Base-by-base conservation (phyloP, 2,797 vertebrate species). In the Megaceryle alcyon region DNA sequence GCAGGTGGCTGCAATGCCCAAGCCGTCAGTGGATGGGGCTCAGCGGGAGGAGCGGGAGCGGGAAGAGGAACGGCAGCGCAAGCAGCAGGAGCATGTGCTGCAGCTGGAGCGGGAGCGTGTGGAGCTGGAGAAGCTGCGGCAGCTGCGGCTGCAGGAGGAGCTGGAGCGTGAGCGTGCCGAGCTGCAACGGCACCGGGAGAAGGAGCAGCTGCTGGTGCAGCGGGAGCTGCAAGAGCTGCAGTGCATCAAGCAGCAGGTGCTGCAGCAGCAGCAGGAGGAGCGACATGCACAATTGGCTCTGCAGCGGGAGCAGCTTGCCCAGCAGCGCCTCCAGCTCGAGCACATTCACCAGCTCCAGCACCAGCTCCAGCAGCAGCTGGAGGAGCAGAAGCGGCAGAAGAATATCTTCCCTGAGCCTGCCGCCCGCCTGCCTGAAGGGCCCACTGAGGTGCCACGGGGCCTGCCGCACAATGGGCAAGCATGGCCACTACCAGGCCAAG, bases 301-400 rank as follows among this genome's bases (percentile, higher is more conserved):
- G 98, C 99, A 99, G 97, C 98, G 99, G 82, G 99, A 99, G 94
- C 99, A 99, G 97, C 97, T 99, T 17, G 99, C 99, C 19, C 99
- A 99, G 96, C 99, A 99, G 96, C 99, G 99, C 92, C 98, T 99
- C 97, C 99, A 99, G 92, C 98, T 99, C 3, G 99, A 99, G 96
- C 99, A 99, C 97, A 99, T 99, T 78, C 99, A 99, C 93, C 99
- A 99, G 84, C 97, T 99, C 78, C 99, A 99, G 96, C 99, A 99
- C n/a, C 99, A 99, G 94, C 98, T 99, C 77, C 99, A 99, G 96
- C 99, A 99, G 95, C 99, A 99, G 96, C 97, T 99, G 59, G 99
- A 99, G 86, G 99, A 99, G 77, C 99, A 99, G 95, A 99, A 99
- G 97, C 98, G 99, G 69, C 99, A 99, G 95, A 99, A 99, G 95